Percentiles rank a stretch among this genome's conserved stretches.
phyloP scores from a whole-genome alignment of 2,797 vertebrate species.

The Silurus lanzhouensis region DNA sequence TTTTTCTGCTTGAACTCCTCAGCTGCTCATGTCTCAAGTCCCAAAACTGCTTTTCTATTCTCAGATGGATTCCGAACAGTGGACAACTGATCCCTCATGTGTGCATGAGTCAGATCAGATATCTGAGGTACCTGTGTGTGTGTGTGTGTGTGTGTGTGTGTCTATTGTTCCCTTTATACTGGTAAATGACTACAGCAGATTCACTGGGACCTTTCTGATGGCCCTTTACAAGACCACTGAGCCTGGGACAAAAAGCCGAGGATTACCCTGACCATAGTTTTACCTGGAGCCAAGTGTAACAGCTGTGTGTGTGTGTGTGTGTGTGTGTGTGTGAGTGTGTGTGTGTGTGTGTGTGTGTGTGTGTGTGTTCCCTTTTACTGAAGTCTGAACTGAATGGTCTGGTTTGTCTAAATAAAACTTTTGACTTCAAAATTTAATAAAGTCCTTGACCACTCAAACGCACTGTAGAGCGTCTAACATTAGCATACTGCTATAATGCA shows the following conservation, averaged over 20 bases:
- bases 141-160: slow-evolving; percentile 18
- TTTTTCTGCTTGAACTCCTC: background rate
- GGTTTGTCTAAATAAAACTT: slow-evolving; percentile 45
- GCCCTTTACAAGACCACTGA: slow-evolving; percentile 31
- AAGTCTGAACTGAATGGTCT: slow-evolving; percentile 38
- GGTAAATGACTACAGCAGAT: slow-evolving; percentile 68
- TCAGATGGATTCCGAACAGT: background rate
- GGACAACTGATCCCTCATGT: slow-evolving; percentile 7
- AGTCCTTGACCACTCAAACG: slow-evolving; percentile 11
- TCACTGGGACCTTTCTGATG: slow-evolving; percentile 29
- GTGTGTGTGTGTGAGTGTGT: slow-evolving; percentile 28
- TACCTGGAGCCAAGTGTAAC: slow-evolving; percentile 74
- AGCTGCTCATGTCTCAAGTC: slow-evolving; percentile 14
- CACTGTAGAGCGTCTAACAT: background rate
- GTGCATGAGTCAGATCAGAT: slow-evolving; percentile 5
- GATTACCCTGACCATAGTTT: slow-evolving; percentile 61
- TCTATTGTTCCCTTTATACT: slow-evolving; percentile 37
- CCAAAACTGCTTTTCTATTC: slow-evolving; percentile 24
- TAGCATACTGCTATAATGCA: background rate
- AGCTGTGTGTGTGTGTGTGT: slow-evolving; percentile 65
- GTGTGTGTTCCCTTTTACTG: slow-evolving; percentile 2
- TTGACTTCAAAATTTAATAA: slow-evolving; percentile 41
- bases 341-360: slow-evolving; percentile 22
- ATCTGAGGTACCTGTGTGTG: slow-evolving; percentile 16
- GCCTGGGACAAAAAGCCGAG: slow-evolving; percentile 46